Evolutionary conservation across 1,140 invertebrate genomes (phyloP).

Genomic region (Cheumatopsyche charites): DNA sequence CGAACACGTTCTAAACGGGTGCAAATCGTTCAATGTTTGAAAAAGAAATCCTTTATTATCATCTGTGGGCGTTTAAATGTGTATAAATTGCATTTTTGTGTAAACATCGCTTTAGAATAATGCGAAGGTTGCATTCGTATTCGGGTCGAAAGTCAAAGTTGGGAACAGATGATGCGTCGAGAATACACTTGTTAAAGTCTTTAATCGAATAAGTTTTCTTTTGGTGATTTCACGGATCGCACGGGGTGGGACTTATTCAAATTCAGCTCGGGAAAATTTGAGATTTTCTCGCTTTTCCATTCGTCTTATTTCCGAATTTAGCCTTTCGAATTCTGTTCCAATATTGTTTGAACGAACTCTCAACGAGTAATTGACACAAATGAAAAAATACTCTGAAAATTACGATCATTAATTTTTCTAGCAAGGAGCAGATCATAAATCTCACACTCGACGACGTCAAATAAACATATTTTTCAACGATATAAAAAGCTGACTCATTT

Average conservation of each 20-base stretch:
- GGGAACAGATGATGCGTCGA: neutral
- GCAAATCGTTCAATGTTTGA: too few relatives aligned
- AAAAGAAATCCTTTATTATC: too few relatives aligned
- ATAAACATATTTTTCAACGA: slow-evolving; percentile 1
- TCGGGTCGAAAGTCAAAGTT: too few relatives aligned
- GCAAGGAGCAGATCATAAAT: slow-evolving; percentile 2
- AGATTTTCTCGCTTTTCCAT: neutral
- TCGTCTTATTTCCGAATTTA: neutral
- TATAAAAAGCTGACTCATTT: neutral
- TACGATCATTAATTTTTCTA: neutral
- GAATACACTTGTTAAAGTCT: slow-evolving; percentile 25
- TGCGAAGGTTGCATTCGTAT: too few relatives aligned
- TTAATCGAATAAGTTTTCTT: slow-evolving; percentile 33
- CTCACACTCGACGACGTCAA: neutral
- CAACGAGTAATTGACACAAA: neutral
- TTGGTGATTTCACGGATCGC: slow-evolving; percentile 22
- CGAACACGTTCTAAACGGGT: too few relatives aligned
- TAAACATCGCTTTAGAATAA: too few relatives aligned
- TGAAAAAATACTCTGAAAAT: neutral
- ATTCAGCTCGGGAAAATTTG: slow-evolving; percentile 6
- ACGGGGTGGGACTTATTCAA: slow-evolving; percentile 28
- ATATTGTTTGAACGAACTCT: slow-evolving; percentile 23
- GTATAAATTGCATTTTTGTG: too few relatives aligned
- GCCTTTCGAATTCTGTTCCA: neutral
- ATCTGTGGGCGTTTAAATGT: too few relatives aligned